Conservation (phyloP, 2,888 invertebrate species). For the Lutraria lutraria region DNA sequence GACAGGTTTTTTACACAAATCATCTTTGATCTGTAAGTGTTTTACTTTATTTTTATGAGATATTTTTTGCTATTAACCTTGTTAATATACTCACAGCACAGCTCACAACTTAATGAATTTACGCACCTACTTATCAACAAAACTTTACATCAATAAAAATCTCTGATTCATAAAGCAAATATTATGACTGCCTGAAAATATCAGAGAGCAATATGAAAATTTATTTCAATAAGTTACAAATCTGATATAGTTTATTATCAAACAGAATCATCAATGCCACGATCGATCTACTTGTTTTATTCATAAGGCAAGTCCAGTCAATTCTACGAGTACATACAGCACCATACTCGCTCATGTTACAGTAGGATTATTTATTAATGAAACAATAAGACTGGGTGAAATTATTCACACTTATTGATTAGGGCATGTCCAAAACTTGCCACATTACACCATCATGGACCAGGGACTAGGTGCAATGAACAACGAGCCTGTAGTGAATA, state of each 20-base stretch:
- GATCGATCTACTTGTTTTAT: background rate
- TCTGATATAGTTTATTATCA: background rate
- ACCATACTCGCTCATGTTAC: background rate
- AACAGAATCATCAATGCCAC: background rate
- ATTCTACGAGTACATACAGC: background rate
- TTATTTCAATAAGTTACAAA: background rate
- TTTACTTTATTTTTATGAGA: no score
- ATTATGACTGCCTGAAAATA: background rate
- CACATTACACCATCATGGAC: background rate
- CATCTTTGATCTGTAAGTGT: no score
- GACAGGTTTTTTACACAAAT: no score
- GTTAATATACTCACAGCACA: no score
- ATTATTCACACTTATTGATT: constrained; percentile 23
- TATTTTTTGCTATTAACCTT: no score
- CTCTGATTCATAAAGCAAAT: background rate
- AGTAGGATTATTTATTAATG: background rate
- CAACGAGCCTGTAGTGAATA: no score
- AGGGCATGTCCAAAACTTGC: background rate
- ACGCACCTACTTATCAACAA: background rate
- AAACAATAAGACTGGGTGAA: background rate
- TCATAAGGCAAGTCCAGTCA: constrained; percentile 1
- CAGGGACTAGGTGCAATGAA: background rate
- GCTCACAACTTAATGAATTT: no score
- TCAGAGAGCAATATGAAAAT: background rate
- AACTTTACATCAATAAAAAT: background rate